Percentiles rank a stretch among this genome's conserved stretches.
phyloP scores from a whole-genome alignment of 2,797 vertebrate genomes.

The Micrastur ruficollis region DNA sequence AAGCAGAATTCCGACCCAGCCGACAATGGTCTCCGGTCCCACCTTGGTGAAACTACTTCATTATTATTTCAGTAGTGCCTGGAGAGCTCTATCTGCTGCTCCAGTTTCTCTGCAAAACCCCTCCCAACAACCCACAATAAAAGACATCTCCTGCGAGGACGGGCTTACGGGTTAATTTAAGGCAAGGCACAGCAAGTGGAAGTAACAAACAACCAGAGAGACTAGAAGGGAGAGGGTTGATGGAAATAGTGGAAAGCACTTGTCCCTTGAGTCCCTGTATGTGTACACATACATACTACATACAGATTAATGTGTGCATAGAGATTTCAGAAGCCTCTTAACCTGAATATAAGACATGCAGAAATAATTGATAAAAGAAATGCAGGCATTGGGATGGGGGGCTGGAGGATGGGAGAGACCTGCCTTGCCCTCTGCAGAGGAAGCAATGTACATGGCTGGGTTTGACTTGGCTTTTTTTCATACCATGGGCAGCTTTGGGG shows the following conservation, averaged over 20 bases:
- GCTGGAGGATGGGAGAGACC: background rate
- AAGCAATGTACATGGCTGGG: background rate
- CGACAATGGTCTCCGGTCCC: background rate
- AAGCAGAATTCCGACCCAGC: conserved; percentile 33
- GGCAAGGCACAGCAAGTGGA: conserved; percentile 12
- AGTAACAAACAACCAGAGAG: background rate
- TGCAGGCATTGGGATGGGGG: fast-evolving
- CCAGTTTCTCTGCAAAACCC: conserved; percentile 41
- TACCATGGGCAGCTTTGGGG: background rate
- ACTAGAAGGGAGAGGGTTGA: background rate
- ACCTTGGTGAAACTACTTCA: conserved; percentile 56
- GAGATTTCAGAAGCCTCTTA: background rate
- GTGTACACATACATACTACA: background rate
- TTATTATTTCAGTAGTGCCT: conserved; percentile 65
- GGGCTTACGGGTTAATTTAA: conserved; percentile 44
- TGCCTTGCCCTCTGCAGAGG: background rate
- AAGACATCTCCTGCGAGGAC: background rate
- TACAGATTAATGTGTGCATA: background rate
- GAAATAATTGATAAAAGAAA: background rate
- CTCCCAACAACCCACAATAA: conserved; percentile 24
- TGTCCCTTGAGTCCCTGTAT: background rate
- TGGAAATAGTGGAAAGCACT: background rate
- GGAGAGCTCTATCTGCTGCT: conserved; percentile 50
- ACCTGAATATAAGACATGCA: background rate
- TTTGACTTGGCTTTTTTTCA: background rate